These are phyloP conservation scores for Tylochromis polylepis DNA, from an alignment of 2,113 vertebrate species.

Conservation along the genomic window DNA sequence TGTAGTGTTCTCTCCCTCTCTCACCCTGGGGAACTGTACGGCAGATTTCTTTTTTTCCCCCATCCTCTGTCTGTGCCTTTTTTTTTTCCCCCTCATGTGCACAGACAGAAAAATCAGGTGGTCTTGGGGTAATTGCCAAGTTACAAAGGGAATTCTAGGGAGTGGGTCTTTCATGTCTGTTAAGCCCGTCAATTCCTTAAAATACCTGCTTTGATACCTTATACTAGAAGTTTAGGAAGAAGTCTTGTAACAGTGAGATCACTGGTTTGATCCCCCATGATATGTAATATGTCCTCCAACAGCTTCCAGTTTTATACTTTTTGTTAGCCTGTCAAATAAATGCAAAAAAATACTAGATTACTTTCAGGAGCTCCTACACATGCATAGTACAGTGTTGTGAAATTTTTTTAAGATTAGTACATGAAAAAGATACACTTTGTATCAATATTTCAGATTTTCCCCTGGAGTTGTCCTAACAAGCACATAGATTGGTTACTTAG, in stretches of 20 bases:
- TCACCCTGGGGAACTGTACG: slow-evolving; percentile 20
- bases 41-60: background rate
- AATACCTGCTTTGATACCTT: background rate
- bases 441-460: slow-evolving; percentile 29
- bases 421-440: background rate
- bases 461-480: slow-evolving; percentile 10
- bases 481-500: background rate
- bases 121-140: slow-evolving; percentile 31
- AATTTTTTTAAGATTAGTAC: background rate
- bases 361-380: background rate
- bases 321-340: background rate
- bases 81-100: background rate
- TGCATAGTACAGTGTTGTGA: background rate
- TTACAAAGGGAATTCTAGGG: slow-evolving; percentile 17
- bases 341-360: background rate
- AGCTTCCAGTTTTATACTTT: background rate
- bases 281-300: background rate
- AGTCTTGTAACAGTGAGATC: background rate
- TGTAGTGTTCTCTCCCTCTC: slow-evolving; percentile 11
- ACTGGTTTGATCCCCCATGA: background rate
- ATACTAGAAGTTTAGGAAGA: background rate
- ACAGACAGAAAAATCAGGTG: slow-evolving; percentile 7
- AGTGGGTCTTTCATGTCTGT: background rate
- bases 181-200: background rate
- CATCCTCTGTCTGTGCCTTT: background rate